These are phyloP conservation scores for Apotomis turbidana DNA, from an alignment of 2,888 invertebrate genomes.

Conservation along the genomic window DNA sequence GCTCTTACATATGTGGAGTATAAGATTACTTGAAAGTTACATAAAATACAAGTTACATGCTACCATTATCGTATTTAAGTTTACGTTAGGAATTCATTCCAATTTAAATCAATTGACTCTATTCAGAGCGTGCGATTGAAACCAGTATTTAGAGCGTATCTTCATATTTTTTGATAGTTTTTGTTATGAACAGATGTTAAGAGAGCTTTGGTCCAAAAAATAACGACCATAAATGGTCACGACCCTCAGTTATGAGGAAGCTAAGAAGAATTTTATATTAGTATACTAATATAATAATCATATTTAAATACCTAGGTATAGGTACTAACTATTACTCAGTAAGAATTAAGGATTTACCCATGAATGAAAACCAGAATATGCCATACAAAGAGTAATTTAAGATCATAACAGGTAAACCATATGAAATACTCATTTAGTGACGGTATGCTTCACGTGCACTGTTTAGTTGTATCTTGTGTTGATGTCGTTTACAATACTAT, in stretches of 20 bases:
- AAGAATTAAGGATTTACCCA: conserved; percentile 6
- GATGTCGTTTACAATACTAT: too few species aligned
- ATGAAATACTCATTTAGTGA: conserved; percentile 14
- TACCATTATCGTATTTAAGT: conserved; percentile 34
- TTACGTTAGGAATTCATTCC: conserved; percentile 25
- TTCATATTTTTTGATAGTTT: conserved; percentile 12
- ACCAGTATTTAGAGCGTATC: conserved; percentile 37
- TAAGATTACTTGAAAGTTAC: conserved; percentile 37
- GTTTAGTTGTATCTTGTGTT: not conserved
- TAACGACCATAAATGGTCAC: too few species aligned
- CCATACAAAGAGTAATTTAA: conserved; percentile 11
- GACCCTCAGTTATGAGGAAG: too few species aligned
- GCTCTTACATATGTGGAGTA: conserved; percentile 37
- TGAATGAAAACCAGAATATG: conserved; percentile 9
- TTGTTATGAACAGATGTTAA: not conserved
- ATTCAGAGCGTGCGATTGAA: conserved; percentile 33
- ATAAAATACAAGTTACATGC: conserved; percentile 39
- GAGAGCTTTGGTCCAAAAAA: too few species aligned
- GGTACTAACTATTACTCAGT: not conserved
- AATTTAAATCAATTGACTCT: conserved; percentile 34
- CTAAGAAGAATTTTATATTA: too few species aligned
- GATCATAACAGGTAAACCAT: conserved; percentile 28
- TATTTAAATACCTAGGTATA: too few species aligned
- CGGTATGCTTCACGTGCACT: not conserved
- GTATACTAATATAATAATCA: too few species aligned